Base-by-base conservation (phyloP, 2,797 vertebrate genomes). In the Synaphobranchus kaupii region DNA sequence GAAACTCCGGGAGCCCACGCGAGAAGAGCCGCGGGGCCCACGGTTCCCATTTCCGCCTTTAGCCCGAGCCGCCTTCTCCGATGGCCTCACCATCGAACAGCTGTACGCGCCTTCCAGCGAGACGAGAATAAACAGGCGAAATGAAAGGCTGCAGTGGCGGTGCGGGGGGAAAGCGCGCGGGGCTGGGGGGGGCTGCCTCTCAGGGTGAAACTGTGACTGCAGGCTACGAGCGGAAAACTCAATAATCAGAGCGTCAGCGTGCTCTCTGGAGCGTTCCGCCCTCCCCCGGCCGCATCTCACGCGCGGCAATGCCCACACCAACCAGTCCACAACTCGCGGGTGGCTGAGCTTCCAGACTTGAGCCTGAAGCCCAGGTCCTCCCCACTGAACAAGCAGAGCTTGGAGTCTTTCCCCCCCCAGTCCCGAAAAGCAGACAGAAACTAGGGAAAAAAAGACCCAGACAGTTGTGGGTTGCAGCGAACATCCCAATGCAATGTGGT, bases 221-320 rank as follows among this genome's bases (percentile, higher is more conserved):
- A 88, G 88, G 89, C 87, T 31, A 88, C 22, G 84, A 86, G 87
- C 87, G 86, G 90, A 90, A 93, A 89, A 89, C 84, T 92, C 92
- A 93, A 93, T 92, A 94, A 94, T 93, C 87, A 89, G 83, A n/a
- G n/a, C n/a, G n/a, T n/a, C n/a, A 88, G 76, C 88, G 76, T 86
- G 60, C 87, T 93, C 92, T 94, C 91, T 90, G 87, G 91, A 93
- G 90, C 87, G 83, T 63, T 90, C 88, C 88, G 91, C 91, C 93
- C 90, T 39, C 39, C 34, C 20, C 17, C 88, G 91, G 93, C 90
- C 84, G 89, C 66, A 25, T 86, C 60, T 68, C 39, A 81, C 28
- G 44, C 47, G 71, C 85, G 48, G 28, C 47, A 52, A 50, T 8
- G 63, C 84, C 56, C 13, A 85, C 22, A 73, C 63, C 48, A 25